Percentiles rank a stretch among this genome's conserved stretches.
phyloP scores from a whole-genome alignment of 2,888 invertebrate genomes.

The Netelia inedita region DNA sequence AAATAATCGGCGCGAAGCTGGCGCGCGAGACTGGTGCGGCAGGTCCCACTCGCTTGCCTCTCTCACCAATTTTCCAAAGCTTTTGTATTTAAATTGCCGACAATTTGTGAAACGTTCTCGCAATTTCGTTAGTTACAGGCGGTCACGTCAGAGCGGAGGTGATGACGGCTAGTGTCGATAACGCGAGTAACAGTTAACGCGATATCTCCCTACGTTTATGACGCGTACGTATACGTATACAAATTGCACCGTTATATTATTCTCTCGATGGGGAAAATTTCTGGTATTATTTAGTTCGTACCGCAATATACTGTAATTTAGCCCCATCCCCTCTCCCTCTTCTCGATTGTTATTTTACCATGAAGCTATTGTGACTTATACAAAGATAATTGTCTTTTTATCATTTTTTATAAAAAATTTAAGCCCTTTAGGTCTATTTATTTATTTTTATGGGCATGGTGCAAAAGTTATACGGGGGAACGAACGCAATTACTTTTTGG shows the following conservation, averaged over 20 bases:
- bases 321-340: too few species aligned
- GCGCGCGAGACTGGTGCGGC: background rate
- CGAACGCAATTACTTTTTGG: too few species aligned
- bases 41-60: constrained; percentile 34
- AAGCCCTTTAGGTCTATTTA: too few species aligned
- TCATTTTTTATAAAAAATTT: too few species aligned
- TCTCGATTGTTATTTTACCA: too few species aligned
- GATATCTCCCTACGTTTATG: constrained; percentile 47
- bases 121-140: constrained; percentile 51
- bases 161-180: constrained; percentile 38
- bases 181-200: constrained; percentile 45
- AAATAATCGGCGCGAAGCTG: constrained; percentile 53
- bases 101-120: constrained; percentile 67
- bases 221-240: constrained; percentile 9
- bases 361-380: too few species aligned
- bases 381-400: too few species aligned
- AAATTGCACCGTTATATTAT: background rate
- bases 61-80: constrained; percentile 60
- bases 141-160: constrained; percentile 6
- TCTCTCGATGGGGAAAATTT: background rate
- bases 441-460: too few species aligned
- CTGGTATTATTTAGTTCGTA: background rate
- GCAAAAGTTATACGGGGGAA: too few species aligned
- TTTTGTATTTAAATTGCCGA: constrained; percentile 68
- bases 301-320: too few species aligned